phyloP scores from a whole-genome alignment of 2,113 vertebrate genomes.

The Lagopus leucura region DNA sequence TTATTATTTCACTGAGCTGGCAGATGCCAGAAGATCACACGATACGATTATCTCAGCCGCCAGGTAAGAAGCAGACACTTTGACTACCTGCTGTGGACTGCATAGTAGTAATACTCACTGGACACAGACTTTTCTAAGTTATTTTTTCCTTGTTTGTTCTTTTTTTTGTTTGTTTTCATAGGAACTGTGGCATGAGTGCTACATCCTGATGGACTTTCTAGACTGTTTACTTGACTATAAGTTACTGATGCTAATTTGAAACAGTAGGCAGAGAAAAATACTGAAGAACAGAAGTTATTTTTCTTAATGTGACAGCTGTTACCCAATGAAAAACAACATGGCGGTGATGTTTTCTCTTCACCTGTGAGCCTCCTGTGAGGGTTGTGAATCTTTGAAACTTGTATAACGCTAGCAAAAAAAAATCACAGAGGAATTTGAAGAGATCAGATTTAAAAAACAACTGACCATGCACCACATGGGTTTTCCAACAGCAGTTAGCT shows the following conservation, averaged over 20 bases:
- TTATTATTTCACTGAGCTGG: conserved; percentile 22
- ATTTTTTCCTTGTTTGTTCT: too few species aligned
- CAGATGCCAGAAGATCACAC: not conserved
- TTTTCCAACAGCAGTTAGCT: not conserved
- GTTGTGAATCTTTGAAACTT: not conserved
- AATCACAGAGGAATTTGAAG: not conserved
- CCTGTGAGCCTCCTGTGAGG: not conserved
- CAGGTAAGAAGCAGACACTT: conserved; percentile 17
- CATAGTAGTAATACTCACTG: not conserved
- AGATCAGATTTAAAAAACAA: not conserved
- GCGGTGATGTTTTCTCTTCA: not conserved
- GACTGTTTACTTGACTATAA: not conserved
- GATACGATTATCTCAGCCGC: not conserved
- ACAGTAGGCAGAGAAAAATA: not conserved
- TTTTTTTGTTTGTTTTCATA: not conserved
- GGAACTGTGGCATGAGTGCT: not conserved
- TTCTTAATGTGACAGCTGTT: not conserved
- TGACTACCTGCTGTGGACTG: not conserved
- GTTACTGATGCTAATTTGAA: not conserved
- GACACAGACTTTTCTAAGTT: not conserved
- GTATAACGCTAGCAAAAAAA: not conserved
- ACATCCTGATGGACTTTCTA: not conserved
- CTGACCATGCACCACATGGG: fast-evolving
- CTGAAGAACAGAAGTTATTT: not conserved
- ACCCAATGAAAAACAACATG: not conserved